Percentiles rank a stretch among this genome's conserved stretches.
Conservation (phyloP, 2,797 vertebrate genomes). For the Pogonophryne albipinna region DNA sequence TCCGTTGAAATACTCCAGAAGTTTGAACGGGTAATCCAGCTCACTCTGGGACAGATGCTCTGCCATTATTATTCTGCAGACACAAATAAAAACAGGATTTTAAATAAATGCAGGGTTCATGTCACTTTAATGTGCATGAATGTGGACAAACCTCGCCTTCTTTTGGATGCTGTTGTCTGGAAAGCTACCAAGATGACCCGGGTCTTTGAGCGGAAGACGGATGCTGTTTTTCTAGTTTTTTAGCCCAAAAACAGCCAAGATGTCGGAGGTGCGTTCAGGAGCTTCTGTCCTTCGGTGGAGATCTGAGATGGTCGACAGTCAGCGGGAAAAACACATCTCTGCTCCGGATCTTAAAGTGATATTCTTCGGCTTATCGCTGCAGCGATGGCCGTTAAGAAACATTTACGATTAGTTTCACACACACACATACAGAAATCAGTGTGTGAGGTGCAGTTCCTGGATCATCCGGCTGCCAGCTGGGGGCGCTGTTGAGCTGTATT, state of each 20-base stretch:
- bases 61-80: constrained; percentile 76
- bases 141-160: neutral
- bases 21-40: constrained; percentile 85
- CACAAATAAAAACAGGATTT: neutral
- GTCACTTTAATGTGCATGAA: neutral
- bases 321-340: neutral
- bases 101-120: neutral
- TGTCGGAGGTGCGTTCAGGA: constrained; percentile 41
- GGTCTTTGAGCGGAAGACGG: no score
- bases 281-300: neutral
- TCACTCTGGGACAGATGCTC: constrained; percentile 85
- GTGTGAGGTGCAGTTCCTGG: constrained; percentile 28
- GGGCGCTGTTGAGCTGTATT: constrained; percentile 55
- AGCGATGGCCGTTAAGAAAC: neutral
- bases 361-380: neutral
- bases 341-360: neutral
- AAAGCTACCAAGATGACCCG: neutral
- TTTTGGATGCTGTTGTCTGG: neutral
- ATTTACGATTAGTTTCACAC: neutral
- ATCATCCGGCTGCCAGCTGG: constrained; percentile 21
- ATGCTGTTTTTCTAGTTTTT: neutral
- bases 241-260: constrained; percentile 29
- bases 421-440: neutral
- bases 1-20: constrained; percentile 85
- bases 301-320: constrained; percentile 6